These are phyloP conservation scores for Pipra filicauda DNA, from an alignment of 2,113 vertebrate species.

Conservation along the genomic window DNA sequence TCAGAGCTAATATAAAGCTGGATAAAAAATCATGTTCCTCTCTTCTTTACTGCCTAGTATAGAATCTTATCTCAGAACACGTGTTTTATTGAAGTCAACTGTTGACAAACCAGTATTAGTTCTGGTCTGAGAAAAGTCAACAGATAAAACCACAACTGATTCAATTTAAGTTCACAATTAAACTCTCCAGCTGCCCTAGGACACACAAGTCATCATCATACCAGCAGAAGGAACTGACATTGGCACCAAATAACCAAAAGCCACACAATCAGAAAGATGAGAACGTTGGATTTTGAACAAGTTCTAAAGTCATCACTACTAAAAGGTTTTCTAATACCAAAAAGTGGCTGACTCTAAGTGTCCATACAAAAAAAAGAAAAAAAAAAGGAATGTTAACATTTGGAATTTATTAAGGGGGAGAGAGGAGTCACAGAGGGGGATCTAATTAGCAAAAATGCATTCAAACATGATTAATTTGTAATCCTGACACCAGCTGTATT, in stretches of 20 bases:
- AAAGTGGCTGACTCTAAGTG: not conserved
- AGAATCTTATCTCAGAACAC: not conserved
- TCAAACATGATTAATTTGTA: conserved; percentile 80
- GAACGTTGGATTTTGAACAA: not conserved
- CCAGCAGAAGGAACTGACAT: not conserved
- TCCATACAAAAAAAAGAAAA: not conserved
- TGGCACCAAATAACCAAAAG: not conserved
- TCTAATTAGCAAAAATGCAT: conserved; percentile 78
- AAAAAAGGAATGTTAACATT: conserved; percentile 4
- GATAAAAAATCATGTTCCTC: not conserved
- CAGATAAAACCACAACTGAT: not conserved
- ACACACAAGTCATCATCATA: not conserved
- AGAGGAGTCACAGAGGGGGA: conserved; percentile 48
- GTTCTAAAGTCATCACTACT: not conserved
- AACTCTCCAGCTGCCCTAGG: not conserved
- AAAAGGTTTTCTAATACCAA: not conserved
- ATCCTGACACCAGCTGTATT: conserved; percentile 78
- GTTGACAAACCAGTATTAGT: not conserved
- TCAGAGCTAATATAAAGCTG: not conserved
- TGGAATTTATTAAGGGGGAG: conserved; percentile 48
- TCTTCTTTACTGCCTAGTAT: not conserved
- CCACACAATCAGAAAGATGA: not conserved
- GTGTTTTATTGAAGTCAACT: not conserved
- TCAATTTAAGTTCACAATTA: not conserved
- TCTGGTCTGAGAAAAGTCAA: conserved; percentile 2